Evolutionary conservation across 2,888 invertebrate genomes (phyloP).

Genomic region (Listrodromus nycthemerus): DNA sequence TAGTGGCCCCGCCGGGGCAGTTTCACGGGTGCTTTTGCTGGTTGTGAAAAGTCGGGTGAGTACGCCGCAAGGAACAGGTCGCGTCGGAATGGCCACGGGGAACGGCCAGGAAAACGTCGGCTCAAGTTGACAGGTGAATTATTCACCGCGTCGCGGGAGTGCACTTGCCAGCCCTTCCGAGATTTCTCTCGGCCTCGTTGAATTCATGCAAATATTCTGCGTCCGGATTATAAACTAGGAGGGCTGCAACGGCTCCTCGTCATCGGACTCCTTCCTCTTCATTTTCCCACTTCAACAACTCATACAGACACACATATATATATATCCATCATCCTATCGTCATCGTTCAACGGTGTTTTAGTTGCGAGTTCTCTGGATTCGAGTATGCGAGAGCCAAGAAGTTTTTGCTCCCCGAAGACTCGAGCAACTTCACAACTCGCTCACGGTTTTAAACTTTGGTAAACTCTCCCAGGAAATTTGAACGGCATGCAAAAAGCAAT

Average conservation of each 20-base stretch:
- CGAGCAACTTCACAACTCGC: slow-evolving; percentile 14
- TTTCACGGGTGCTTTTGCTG: slow-evolving; percentile 43
- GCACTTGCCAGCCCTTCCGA: slow-evolving; percentile 32
- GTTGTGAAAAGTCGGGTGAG: slow-evolving; percentile 37
- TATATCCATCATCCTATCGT: background rate
- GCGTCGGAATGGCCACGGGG: slow-evolving; percentile 31
- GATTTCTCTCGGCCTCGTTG: slow-evolving; percentile 36
- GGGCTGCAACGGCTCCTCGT: slow-evolving; percentile 12
- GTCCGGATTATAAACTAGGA: background rate
- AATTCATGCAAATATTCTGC: slow-evolving; percentile 31
- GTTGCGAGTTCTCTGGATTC: slow-evolving; percentile 17
- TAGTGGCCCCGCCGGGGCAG: slow-evolving; percentile 24
- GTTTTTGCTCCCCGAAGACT: slow-evolving; percentile 22
- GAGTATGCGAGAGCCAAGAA: slow-evolving; percentile 32
- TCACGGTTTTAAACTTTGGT: slow-evolving; percentile 36
- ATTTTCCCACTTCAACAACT: background rate
- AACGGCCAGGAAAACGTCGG: slow-evolving; percentile 31
- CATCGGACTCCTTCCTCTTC: background rate
- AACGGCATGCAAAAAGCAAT: background rate
- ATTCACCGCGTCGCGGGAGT: slow-evolving; percentile 52
- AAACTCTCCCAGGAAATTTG: slow-evolving; percentile 31
- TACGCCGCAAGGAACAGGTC: slow-evolving; percentile 32
- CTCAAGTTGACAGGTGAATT: slow-evolving; percentile 57
- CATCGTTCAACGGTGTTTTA: slow-evolving; percentile 17
- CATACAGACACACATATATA: background rate